These are phyloP conservation scores for Artibeus lituratus DNA, from an alignment of 2,797 vertebrate genomes.

Conservation along the genomic window DNA sequence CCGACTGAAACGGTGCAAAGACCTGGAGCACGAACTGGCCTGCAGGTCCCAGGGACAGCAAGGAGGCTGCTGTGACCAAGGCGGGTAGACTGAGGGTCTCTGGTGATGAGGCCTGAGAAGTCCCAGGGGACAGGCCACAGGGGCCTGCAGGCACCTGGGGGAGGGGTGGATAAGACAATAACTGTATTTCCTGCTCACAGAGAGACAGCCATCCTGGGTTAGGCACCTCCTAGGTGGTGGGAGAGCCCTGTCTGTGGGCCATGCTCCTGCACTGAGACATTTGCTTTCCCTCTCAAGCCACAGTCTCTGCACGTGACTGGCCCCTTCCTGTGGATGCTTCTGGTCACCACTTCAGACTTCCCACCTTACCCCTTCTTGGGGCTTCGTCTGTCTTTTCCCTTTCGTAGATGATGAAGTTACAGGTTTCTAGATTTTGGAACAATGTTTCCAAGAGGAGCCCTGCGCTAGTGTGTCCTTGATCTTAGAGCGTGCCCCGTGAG, in stretches of 20 bases:
- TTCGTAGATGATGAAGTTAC: not conserved
- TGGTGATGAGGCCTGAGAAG: not conserved
- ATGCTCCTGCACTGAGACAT: not conserved
- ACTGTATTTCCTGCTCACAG: accelerated
- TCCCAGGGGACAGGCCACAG: not conserved
- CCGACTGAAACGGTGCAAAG: not conserved
- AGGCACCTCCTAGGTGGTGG: not conserved
- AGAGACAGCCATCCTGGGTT: not conserved
- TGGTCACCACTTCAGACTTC: not conserved
- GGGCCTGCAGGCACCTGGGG: not conserved
- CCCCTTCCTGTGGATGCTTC: not conserved
- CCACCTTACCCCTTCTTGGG: not conserved
- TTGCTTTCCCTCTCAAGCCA: not conserved
- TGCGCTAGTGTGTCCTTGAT: no score
- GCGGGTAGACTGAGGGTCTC: not conserved
- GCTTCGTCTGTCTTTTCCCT: no score
- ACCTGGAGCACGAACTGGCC: no score
- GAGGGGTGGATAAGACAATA: not conserved
- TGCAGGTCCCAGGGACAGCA: not conserved
- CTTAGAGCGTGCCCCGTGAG: not conserved
- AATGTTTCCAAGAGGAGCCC: not conserved
- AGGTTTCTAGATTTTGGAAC: not conserved
- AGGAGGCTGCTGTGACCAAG: not conserved
- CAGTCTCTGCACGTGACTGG: not conserved
- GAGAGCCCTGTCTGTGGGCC: not conserved